A percentile compares a stretch with the other conserved stretches of the same genome.
These are phyloP conservation scores for Shargacucullia verbasci DNA, from an alignment of 2,888 invertebrate genomes.

Conservation along the genomic window DNA sequence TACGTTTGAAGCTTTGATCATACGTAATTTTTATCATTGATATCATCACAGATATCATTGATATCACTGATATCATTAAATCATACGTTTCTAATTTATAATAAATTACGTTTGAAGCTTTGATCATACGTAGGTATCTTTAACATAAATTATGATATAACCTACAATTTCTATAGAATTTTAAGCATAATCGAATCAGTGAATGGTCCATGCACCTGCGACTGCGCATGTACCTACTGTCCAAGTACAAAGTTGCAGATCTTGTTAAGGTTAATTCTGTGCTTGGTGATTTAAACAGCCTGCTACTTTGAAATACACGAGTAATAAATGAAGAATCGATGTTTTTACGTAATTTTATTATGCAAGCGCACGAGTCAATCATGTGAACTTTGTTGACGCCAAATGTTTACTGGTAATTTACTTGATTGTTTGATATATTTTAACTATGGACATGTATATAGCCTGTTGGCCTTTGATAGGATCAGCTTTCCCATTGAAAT, in stretches of 20 bases:
- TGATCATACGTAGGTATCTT: too few relatives aligned
- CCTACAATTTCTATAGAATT: constrained; percentile 39
- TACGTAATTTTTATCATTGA: too few relatives aligned
- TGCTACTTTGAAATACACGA: constrained; percentile 11
- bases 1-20: too few relatives aligned
- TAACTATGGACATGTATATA: too few relatives aligned
- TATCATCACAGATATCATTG: too few relatives aligned
- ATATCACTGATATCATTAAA: too few relatives aligned
- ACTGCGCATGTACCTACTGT: constrained; percentile 4
- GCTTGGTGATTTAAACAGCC: constrained; percentile 23
- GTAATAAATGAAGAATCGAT: constrained; percentile 16
- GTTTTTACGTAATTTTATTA: constrained; percentile 8
- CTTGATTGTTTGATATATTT: background rate
- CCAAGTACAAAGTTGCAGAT: constrained; percentile 16
- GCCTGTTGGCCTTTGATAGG: too few relatives aligned
- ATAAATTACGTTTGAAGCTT: too few relatives aligned
- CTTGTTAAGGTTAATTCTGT: constrained; percentile 45
- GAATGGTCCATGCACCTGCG: constrained; percentile 44
- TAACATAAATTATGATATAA: constrained; percentile 24
- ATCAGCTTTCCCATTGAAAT: too few relatives aligned
- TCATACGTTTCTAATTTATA: too few relatives aligned
- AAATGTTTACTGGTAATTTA: background rate
- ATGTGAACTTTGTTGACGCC: background rate
- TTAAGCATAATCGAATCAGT: constrained; percentile 38
- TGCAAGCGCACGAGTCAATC: constrained; percentile 6